Conservation (phyloP, 1,140 invertebrate species). For the Drosophila nigromelanica region DNA sequence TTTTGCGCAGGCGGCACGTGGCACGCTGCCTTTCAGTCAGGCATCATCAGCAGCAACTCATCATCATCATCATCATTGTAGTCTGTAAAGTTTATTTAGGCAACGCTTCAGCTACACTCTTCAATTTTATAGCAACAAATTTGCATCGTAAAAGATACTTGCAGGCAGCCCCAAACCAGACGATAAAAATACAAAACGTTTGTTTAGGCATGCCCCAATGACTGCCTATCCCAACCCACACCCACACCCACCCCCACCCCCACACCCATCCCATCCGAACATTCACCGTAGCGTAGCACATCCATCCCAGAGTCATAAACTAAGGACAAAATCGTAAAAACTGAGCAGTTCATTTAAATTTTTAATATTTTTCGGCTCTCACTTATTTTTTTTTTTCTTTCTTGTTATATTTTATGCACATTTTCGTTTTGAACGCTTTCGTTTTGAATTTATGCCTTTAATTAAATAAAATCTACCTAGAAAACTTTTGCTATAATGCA, state of each 20-base stretch:
- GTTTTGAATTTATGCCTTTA: slow-evolving; percentile 80
- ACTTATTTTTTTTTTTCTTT: slow-evolving; percentile 34
- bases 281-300: too few species aligned
- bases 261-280: not conserved
- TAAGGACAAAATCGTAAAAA: slow-evolving; percentile 82
- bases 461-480: slow-evolving; percentile 77
- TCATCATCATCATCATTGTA: slow-evolving; percentile 77
- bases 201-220: slow-evolving; percentile 68
- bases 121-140: slow-evolving; percentile 82
- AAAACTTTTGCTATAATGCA: slow-evolving; percentile 62
- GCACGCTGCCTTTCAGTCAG: slow-evolving; percentile 40
- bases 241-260: slow-evolving; percentile 1
- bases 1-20: slow-evolving; percentile 70
- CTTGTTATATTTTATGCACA: slow-evolving; percentile 44
- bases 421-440: slow-evolving; percentile 13
- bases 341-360: slow-evolving; percentile 81
- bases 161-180: slow-evolving; percentile 34
- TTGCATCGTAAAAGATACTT: slow-evolving; percentile 80
- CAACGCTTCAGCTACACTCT: slow-evolving; percentile 72
- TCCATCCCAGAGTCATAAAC: slow-evolving; percentile 60
- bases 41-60: slow-evolving; percentile 57
- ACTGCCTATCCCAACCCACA: slow-evolving; percentile 2
- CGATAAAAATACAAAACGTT: slow-evolving; percentile 82
- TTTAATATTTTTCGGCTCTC: slow-evolving; percentile 67
- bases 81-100: slow-evolving; percentile 82